phyloP scores from a whole-genome alignment of 30 jellyfish, hydroid and myxozoan species.

The Aurelia coerulea region DNA sequence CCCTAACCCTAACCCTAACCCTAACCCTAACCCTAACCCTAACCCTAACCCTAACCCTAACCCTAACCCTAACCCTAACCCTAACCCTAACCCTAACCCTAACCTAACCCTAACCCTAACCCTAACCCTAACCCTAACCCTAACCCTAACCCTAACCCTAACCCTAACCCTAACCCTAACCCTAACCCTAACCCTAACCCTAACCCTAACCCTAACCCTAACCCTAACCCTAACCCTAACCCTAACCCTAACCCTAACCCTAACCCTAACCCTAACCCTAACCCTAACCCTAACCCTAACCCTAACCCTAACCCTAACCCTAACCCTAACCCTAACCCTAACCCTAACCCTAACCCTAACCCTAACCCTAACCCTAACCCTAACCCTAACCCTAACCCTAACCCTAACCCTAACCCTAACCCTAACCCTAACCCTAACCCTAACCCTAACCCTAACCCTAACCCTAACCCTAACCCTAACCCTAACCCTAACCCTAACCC shows the following conservation, averaged over 20 bases:
- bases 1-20: conserved; percentile 24
- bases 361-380: conserved; percentile 2
- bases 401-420: conserved; percentile 2
- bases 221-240: conserved; percentile 37
- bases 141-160: conserved; percentile 1
- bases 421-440: conserved; percentile 2
- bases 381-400: background rate
- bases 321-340: conserved; percentile 27
- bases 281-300: conserved; percentile 46
- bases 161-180: conserved; percentile 32
- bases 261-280: conserved; percentile 38
- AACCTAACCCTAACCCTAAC: conserved; percentile 41
- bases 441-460: conserved; percentile 4
- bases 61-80: conserved; percentile 48
- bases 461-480: conserved; percentile 29
- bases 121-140: conserved; percentile 42
- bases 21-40: conserved; percentile 40
- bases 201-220: conserved; percentile 9
- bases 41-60: conserved; percentile 46
- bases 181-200: conserved; percentile 23
- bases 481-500: conserved; percentile 31
- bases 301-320: conserved; percentile 47
- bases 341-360: conserved; percentile 38
- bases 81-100: too few relatives aligned
- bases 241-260: conserved; percentile 37